phyloP scores from a whole-genome alignment of 2,113 vertebrate species.

The Tinamus guttatus region DNA sequence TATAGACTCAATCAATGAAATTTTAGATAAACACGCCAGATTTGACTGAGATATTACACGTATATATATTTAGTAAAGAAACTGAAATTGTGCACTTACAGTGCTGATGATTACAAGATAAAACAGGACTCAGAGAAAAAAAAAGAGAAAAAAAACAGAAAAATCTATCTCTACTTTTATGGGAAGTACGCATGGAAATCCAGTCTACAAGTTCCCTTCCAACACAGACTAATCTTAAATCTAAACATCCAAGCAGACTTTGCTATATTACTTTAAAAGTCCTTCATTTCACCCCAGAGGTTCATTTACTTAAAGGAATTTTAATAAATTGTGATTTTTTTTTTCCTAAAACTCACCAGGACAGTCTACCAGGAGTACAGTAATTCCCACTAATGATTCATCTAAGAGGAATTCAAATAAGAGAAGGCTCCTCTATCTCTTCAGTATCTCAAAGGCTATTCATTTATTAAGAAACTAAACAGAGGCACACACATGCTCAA shows the following conservation, averaged over 20 bases:
- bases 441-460: neutral
- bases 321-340: neutral
- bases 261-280: neutral
- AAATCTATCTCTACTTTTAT: neutral
- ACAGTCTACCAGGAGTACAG: neutral
- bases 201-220: too few relatives aligned
- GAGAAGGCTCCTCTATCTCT: neutral
- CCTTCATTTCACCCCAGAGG: neutral
- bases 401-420: neutral
- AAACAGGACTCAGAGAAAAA: neutral
- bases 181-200: neutral
- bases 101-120: neutral
- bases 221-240: neutral
- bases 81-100: neutral
- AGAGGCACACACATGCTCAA: neutral
- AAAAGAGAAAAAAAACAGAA: neutral
- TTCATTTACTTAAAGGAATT: neutral
- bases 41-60: too few relatives aligned
- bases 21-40: neutral
- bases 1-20: neutral
- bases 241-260: neutral
- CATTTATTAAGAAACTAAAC: neutral
- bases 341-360: neutral
- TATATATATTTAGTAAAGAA: neutral
- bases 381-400: neutral